Conservation (phyloP, 2,888 invertebrate genomes). For the Mycalesis mineus region DNA sequence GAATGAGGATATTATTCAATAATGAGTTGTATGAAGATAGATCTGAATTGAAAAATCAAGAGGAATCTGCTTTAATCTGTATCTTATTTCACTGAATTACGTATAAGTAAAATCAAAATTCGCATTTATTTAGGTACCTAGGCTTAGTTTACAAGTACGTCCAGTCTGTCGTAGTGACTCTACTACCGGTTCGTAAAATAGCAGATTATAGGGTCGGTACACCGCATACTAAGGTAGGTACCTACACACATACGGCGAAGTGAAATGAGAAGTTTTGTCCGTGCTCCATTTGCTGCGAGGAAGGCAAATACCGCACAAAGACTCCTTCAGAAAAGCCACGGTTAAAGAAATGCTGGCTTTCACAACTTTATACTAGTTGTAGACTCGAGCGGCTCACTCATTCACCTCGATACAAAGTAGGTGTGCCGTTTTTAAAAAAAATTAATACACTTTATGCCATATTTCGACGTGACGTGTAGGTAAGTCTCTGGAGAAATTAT, state of each 20-base stretch:
- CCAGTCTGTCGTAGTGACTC: too few species aligned
- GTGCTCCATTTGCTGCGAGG: conserved; percentile 32
- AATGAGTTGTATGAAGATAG: too few species aligned
- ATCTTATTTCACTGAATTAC: too few species aligned
- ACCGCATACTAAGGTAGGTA: background rate
- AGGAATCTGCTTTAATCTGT: too few species aligned
- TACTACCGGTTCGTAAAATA: background rate
- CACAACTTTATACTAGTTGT: conserved; percentile 8
- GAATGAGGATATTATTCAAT: too few species aligned
- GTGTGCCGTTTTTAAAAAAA: background rate
- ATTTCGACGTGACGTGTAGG: too few species aligned
- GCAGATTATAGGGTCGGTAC: conserved; percentile 15
- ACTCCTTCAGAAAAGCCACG: conserved; percentile 18
- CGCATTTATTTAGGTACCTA: too few species aligned
- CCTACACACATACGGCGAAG: conserved; percentile 12
- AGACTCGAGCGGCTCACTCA: background rate
- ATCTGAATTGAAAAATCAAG: too few species aligned
- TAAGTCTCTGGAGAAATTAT: too few species aligned
- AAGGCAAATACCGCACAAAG: conserved; percentile 35
- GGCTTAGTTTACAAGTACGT: too few species aligned
- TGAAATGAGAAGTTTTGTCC: conserved; percentile 38
- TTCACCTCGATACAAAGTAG: background rate
- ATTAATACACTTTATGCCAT: background rate
- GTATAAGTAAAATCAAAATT: too few species aligned
- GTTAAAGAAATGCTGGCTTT: conserved; percentile 15